Conservation (phyloP, 1,140 invertebrate species). For the Ephestia elutella region DNA sequence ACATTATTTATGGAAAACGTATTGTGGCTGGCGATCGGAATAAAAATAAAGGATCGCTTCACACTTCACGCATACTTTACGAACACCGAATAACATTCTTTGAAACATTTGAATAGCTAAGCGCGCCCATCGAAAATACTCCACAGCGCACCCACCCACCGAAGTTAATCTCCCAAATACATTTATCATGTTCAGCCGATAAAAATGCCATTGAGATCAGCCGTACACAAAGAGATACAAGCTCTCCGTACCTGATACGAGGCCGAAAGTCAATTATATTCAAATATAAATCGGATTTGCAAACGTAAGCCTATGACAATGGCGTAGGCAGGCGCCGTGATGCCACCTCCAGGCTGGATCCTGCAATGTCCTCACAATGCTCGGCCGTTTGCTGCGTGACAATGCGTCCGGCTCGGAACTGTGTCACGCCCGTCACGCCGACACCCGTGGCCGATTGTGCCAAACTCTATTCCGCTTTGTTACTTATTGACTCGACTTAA, state of each 20-base stretch:
- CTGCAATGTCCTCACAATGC: conserved; percentile 23
- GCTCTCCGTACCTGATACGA: conserved; percentile 61
- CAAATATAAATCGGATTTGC: conserved; percentile 74
- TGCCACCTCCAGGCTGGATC: conserved; percentile 31
- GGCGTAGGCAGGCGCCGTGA: conserved; percentile 47
- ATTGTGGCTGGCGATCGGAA: conserved; percentile 3
- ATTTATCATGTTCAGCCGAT: conserved; percentile 71
- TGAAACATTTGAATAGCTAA: conserved; percentile 22
- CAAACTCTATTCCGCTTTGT: conserved; percentile 31
- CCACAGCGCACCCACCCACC: conserved; percentile 39
- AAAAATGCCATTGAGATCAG: conserved; percentile 70
- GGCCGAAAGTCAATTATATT: conserved; percentile 72
- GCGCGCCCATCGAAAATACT: conserved; percentile 17
- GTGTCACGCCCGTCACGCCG: conserved; percentile 21
- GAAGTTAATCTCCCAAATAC: conserved; percentile 64
- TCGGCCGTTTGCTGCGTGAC: conserved; percentile 14
- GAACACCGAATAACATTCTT: conserved; percentile 13
- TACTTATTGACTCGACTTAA: conserved; percentile 22
- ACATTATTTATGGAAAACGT: conserved; percentile 5
- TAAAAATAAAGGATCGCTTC: conserved; percentile 5
- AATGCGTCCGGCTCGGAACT: conserved; percentile 5
- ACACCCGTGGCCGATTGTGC: conserved; percentile 7
- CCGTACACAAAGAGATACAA: conserved; percentile 60
- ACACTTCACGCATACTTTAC: conserved; percentile 5
- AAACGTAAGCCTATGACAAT: conserved; percentile 67